Evolutionary conservation across 2,888 invertebrate genomes (phyloP), one percentile per base, ranked within the genome.

Genomic region (Hyposoter dolosus): DNA sequence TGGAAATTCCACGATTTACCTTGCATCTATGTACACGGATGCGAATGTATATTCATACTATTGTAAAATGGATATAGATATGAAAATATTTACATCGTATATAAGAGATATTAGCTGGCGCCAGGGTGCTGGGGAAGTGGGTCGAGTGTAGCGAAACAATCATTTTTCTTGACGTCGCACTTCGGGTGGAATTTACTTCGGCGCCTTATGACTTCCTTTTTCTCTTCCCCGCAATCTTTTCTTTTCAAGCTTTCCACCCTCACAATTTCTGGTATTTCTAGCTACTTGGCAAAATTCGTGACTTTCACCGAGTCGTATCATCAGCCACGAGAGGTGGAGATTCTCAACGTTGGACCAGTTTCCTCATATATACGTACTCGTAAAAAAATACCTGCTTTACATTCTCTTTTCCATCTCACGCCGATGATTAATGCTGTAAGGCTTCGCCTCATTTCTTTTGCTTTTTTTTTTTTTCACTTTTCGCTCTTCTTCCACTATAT

Each of bases 121-220:
- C 80, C 83, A 83, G 77, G 85, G 77, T 86, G 86, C 86, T 81
- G 32, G 85, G 85, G 63, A 90, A 90, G 83, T 90, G 85, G 90
- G 89, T 90, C 89, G 89, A 80, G 85, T 66, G 78, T 71, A 88
- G 72, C 87, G 88, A 88, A 89, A 89, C 90, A 90, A 90, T 90
- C 88, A 90, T 90, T 90, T 90, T 89, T 90, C 90, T 89, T 83
- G 88, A 88, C 88, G 86, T 88, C 87, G 77, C 72, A 88, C 90
- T 88, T 89, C 88, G 84, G 80, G 76, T 77, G 85, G 86, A 88
- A 90, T 90, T 89, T 90, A 90, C 88, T 89, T 89, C 87, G 89
- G 87, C 88, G 83, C 60, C 87, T 77, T 74, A 84, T 69, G 89
- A 87, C 88, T 83, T 84, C 75, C 47, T 32, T 45, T 63, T 12